Base-by-base conservation (phyloP, 2,888 invertebrate genomes). In the Lasioglossum figueresi region DNA sequence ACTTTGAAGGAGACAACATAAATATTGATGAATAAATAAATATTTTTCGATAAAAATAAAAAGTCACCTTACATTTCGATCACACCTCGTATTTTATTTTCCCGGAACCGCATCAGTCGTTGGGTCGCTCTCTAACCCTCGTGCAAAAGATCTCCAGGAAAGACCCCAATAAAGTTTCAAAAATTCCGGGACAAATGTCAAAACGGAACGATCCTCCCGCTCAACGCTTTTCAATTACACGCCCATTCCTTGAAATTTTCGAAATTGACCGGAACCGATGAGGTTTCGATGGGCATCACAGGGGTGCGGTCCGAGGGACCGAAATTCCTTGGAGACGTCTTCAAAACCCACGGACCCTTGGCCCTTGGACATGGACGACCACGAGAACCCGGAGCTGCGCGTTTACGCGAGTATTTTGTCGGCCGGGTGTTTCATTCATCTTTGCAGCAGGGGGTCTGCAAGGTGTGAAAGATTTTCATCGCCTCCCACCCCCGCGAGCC, bases 381-480 rank as follows among this genome's bases (percentile, higher is more conserved):
- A 37, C 37, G 31, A 45, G n/a, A n/a, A 43, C 45, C 45, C 23
- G 56, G 34, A 27, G 23, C 8, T 19, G 34, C 73, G 40, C 56
- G 56, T 85, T 79, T 59, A 71, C 73, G 74, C 71, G 59, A 59
- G 31, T 27, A 59, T 78, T 63, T 78, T 37, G 78, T 63, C 37
- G 73, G 71, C 86, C 88, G 90, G 89, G 88, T 84, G 88, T 85
- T 74, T 83, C 88, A 88, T 89, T 91, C 88, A 91, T 75, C 75
- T 73, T 75, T 88, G 45, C 91, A 45, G 79, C 90, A 75, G 90
- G 90, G 85, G 88, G 90, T 89, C 79, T 4, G 56, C 52, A 48
- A 76, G 73, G 59, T 74, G 79, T 27, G 56, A 91, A 89, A 89
- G 82, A 85, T 87, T 80, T 82, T 31, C 31, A 27, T 16, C 45